These are phyloP conservation scores for Noctua janthe DNA, from an alignment of 2,888 invertebrate genomes.

Conservation along the genomic window DNA sequence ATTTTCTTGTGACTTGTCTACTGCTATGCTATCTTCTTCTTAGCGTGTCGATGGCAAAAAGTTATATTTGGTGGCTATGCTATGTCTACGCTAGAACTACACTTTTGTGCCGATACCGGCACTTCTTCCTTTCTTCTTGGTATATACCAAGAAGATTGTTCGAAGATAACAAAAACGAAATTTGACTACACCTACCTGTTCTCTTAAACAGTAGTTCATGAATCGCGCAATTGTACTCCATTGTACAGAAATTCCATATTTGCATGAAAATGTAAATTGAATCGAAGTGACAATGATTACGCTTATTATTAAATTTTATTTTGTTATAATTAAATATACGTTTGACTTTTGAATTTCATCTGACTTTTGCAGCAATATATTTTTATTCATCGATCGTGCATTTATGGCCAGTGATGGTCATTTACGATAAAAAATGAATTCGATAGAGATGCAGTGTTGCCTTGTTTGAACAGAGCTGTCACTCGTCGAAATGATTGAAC, in stretches of 20 bases:
- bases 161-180: constrained; percentile 2
- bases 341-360: constrained; percentile 85
- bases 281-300: constrained; percentile 69
- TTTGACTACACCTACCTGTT: constrained; percentile 26
- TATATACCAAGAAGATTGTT: background rate
- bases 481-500: background rate
- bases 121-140: too few relatives aligned
- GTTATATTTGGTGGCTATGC: background rate
- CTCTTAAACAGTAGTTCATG: constrained; percentile 56
- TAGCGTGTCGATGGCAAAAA: too few relatives aligned
- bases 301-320: constrained; percentile 81
- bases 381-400: constrained; percentile 44
- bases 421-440: constrained; percentile 21
- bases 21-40: background rate
- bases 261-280: constrained; percentile 54
- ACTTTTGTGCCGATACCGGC: background rate
- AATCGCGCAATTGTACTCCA: constrained; percentile 60
- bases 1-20: background rate
- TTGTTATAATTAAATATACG: constrained; percentile 73
- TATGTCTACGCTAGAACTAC: background rate
- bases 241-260: constrained; percentile 71
- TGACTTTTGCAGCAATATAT: constrained; percentile 65
- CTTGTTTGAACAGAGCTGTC: constrained; percentile 1
- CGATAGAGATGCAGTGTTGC: constrained; percentile 2
- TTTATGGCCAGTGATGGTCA: constrained; percentile 56